These are phyloP conservation scores for Aurelia aurita DNA, from an alignment of 30 jellyfish, hydroid and myxozoan species.

Conservation along the genomic window DNA sequence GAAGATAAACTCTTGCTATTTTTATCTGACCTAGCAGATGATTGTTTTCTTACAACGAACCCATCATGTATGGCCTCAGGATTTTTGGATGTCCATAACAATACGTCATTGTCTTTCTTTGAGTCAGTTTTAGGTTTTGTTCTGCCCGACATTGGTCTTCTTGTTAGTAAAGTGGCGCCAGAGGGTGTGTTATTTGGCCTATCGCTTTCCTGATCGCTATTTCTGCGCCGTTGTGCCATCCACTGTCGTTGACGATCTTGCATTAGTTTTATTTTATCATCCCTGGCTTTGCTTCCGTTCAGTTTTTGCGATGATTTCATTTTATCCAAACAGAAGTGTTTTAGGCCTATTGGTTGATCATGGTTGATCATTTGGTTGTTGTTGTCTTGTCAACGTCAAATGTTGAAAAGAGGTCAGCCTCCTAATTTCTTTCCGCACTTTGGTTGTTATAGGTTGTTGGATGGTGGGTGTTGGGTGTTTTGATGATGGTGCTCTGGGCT, in stretches of 20 bases:
- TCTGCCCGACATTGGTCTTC: neutral
- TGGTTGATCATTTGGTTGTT: too few relatives aligned
- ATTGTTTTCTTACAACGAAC: conserved; percentile 57
- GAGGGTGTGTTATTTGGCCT: conserved; percentile 10
- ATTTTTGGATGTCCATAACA: conserved; percentile 67
- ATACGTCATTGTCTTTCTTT: conserved; percentile 30
- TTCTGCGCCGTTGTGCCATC: conserved; percentile 61
- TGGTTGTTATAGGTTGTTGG: too few relatives aligned
- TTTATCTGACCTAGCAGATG: neutral
- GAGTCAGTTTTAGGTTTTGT: neutral
- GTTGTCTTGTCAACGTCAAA: neutral
- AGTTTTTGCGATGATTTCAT: conserved; percentile 31
- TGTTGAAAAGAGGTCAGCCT: too few relatives aligned
- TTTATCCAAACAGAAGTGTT: neutral
- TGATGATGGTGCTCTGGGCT: too few relatives aligned
- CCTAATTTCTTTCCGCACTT: too few relatives aligned
- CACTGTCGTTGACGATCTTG: conserved; percentile 60
- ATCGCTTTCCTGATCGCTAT: neutral
- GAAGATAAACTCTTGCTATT: too few relatives aligned
- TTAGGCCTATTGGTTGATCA: neutral
- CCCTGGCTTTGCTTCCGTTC: conserved; percentile 29
- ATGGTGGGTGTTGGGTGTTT: too few relatives aligned
- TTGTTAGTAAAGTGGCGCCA: neutral
- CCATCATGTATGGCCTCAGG: conserved; percentile 51
- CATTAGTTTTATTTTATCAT: conserved; percentile 50